Base-by-base conservation (phyloP, 2,888 invertebrate genomes). In the Lithophane semibrunnea region DNA sequence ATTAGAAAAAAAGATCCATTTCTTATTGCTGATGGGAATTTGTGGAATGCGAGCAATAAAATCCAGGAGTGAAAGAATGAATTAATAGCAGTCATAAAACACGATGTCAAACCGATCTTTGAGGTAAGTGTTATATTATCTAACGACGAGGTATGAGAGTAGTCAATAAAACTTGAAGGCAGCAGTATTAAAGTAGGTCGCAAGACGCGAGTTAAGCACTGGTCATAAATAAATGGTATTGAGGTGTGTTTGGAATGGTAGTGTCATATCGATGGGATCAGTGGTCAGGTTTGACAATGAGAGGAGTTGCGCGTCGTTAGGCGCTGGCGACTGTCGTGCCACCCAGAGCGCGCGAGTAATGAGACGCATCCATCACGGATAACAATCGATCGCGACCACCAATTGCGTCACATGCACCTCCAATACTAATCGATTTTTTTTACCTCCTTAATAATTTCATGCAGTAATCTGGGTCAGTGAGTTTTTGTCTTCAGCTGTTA, bases 161-260 rank as follows among this genome's bases (percentile, higher is more conserved):
- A 88, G 92, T 91, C 92, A 92, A 95, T 95, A 95, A 94, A 95
- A 94, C 79, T 54, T 54, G 86, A 89, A 92, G 91, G 91, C 88
- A 86, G 88, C 83, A 85, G 90, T 92, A 92, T 92, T 89, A 91
- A 92, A 90, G 90, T 92, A 83, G 84, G 90, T 89, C 86, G 90
- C 86, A 47, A 66, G 79, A 29, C 52, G 66, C 64, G 91, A 91
- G 91, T 92, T 93, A 93, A 95, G 94, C 92, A 91, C 92, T 92
- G 87, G 92, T 89, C 93, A 94, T 96, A 95, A 96, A 96, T 96
- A 95, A 95, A 93, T 94, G 91, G 94, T 94, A 95, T 95, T 94
- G 94, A 93, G 92, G 92, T 92, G 92, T 94, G 92, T 94, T 93
- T 93, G 93, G 92, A 93, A 93, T 92, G 91, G 92, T 90, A 83